Percentiles rank a stretch among this genome's conserved stretches.
These are phyloP conservation scores for Neopipo cinnamomea DNA, from an alignment of 2,113 vertebrate species.

Conservation along the genomic window DNA sequence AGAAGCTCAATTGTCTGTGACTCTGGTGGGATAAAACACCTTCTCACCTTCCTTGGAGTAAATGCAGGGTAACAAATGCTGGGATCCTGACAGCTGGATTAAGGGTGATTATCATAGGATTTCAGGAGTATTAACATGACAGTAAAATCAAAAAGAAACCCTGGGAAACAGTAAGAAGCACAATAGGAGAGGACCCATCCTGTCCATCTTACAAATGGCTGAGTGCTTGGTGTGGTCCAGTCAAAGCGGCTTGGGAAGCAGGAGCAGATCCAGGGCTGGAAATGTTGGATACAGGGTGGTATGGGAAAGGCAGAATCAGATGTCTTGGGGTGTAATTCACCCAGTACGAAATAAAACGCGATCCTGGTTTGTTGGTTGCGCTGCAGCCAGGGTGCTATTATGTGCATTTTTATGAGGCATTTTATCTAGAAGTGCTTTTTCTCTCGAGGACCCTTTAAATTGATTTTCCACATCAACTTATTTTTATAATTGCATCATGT, in stretches of 20 bases:
- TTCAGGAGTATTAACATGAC: not conserved
- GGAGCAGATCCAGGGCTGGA: not conserved
- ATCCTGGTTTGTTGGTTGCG: not conserved
- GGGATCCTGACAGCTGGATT: slow-evolving; percentile 16
- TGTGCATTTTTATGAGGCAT: slow-evolving; percentile 45
- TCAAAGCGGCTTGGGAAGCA: rapidly evolving
- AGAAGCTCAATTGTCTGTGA: not conserved
- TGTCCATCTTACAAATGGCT: not conserved
- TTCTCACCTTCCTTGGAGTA: not conserved
- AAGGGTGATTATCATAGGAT: slow-evolving; percentile 10
- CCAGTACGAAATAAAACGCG: not conserved
- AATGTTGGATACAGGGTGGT: no score
- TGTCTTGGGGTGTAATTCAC: not conserved
- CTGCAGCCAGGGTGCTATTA: not conserved
- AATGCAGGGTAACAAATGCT: not conserved
- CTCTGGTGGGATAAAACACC: not conserved
- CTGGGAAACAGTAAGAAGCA: not conserved
- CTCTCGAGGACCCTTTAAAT: slow-evolving; percentile 28
- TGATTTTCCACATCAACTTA: slow-evolving; percentile 45
- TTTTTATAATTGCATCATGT: slow-evolving; percentile 57
- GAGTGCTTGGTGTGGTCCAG: not conserved
- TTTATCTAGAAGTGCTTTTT: slow-evolving; percentile 56
- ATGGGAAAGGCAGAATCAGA: not conserved
- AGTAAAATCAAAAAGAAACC: slow-evolving; percentile 1
- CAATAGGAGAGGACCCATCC: not conserved